A percentile compares a stretch with the other conserved stretches of the same genome.
Conservation (phyloP, 2,113 vertebrate species). For the Halcyon malimbica region DNA sequence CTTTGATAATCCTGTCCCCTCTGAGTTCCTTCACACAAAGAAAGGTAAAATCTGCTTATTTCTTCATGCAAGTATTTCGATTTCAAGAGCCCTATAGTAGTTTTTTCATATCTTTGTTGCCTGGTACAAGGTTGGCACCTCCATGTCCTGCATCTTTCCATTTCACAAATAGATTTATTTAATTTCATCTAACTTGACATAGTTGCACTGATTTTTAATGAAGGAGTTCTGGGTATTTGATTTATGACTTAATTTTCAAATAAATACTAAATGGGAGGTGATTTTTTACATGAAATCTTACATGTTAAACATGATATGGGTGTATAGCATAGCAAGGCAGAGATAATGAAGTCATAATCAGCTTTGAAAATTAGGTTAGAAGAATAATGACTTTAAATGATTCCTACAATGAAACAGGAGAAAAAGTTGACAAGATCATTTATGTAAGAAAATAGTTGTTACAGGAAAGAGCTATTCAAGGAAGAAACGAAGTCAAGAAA, state of each 20-base stretch:
- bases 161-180: slow-evolving; percentile 2
- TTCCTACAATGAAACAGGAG: slow-evolving; percentile 2
- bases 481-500: neutral
- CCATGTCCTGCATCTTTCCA: neutral
- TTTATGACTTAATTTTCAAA: slow-evolving; percentile 46
- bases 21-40: neutral
- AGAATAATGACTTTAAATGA: neutral
- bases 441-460: neutral
- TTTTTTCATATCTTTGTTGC: neutral
- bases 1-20: neutral
- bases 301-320: neutral
- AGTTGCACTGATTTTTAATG: slow-evolving; percentile 4
- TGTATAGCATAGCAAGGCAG: slow-evolving; percentile 15
- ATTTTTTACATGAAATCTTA: slow-evolving; percentile 23
- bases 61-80: neutral
- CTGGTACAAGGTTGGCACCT: neutral
- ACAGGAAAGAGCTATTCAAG: neutral
- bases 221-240: slow-evolving; percentile 4
- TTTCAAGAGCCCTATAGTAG: neutral
- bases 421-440: neutral
- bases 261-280: neutral
- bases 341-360: slow-evolving; percentile 53
- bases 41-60: neutral
- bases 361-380: slow-evolving; percentile 57
- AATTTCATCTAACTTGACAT: slow-evolving; percentile 24